These are phyloP conservation scores for Paragorgia papillata DNA, from an alignment of 92 coral and sea anemone species.

Conservation along the genomic window DNA sequence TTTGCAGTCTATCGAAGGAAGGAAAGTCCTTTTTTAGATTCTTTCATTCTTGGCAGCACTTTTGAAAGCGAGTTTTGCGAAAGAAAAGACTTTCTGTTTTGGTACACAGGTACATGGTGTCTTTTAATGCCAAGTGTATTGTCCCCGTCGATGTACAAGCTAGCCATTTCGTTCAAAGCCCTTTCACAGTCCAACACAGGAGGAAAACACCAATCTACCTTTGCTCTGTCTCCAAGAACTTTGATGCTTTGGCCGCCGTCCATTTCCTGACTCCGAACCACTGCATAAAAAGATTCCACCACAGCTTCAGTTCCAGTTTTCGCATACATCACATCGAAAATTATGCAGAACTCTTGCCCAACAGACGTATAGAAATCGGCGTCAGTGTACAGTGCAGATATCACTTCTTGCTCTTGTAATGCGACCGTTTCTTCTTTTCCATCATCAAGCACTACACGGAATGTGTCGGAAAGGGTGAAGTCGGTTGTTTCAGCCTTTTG, in stretches of 20 bases:
- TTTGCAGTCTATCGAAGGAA: conserved; percentile 11
- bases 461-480: conserved; percentile 9
- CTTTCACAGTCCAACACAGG: too few relatives aligned
- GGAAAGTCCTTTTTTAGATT: conserved; percentile 10
- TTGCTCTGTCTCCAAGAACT: conserved; percentile 27
- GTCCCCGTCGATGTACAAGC: conserved; percentile 17
- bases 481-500: conserved; percentile 32
- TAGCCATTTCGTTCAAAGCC: conserved; percentile 26
- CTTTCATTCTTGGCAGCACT: conserved; percentile 7
- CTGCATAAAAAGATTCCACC: conserved; percentile 6
- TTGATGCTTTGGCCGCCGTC: conserved; percentile 30
- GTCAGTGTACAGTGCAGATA: conserved; percentile 13
- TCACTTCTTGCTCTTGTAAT: conserved; percentile 29
- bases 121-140: conserved; percentile 1
- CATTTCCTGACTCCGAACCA: conserved; percentile 10
- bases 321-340: too few relatives aligned
- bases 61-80: conserved; percentile 1
- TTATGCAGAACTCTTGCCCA: conserved; percentile 36
- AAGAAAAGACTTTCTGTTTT: conserved; percentile 11
- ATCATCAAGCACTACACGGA: conserved; percentile 13
- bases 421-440: conserved; percentile 19
- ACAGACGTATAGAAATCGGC: conserved; percentile 13
- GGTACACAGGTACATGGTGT: conserved; percentile 29
- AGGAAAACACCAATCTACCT: too few relatives aligned
- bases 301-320: conserved; percentile 17